These are phyloP conservation scores for Zygaena filipendulae DNA, from an alignment of 2,888 invertebrate species.

Conservation along the genomic window DNA sequence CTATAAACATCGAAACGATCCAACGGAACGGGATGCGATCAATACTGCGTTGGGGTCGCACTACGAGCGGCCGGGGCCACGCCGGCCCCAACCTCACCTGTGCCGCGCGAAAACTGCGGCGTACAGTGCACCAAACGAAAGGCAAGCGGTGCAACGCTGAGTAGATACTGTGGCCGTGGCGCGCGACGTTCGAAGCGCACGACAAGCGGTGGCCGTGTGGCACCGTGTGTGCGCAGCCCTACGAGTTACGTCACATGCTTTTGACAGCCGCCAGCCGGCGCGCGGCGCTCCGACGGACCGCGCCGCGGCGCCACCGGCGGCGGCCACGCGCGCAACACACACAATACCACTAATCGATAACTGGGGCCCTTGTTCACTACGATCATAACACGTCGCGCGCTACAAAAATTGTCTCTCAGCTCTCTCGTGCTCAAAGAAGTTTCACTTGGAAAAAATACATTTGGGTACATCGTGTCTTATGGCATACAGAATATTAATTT, in stretches of 20 bases:
- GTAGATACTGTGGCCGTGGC: slow-evolving; percentile 21
- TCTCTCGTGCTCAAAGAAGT: too few relatives aligned
- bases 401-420: too few relatives aligned
- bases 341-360: neutral
- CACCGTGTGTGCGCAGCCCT: slow-evolving; percentile 50
- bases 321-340: too few relatives aligned
- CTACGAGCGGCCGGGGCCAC: slow-evolving; percentile 34
- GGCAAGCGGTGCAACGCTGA: slow-evolving; percentile 26
- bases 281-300: slow-evolving; percentile 13
- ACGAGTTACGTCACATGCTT: slow-evolving; percentile 46
- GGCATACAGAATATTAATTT: too few relatives aligned
- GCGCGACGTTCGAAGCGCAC: slow-evolving; percentile 40
- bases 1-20: slow-evolving; percentile 53
- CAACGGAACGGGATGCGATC: slow-evolving; percentile 42
- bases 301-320: slow-evolving; percentile 18
- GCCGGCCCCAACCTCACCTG: slow-evolving; percentile 43
- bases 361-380: slow-evolving; percentile 15
- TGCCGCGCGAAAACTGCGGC: slow-evolving; percentile 32
- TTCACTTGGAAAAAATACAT: too few relatives aligned
- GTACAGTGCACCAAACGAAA: slow-evolving; percentile 27
- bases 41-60: slow-evolving; percentile 38
- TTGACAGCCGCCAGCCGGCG: slow-evolving; percentile 33
- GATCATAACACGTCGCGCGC: too few relatives aligned
- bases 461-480: too few relatives aligned
- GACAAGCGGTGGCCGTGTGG: slow-evolving; percentile 47